Evolutionary conservation across 2,797 vertebrate species (phyloP).

Genomic region (Molothrus ater): DNA sequence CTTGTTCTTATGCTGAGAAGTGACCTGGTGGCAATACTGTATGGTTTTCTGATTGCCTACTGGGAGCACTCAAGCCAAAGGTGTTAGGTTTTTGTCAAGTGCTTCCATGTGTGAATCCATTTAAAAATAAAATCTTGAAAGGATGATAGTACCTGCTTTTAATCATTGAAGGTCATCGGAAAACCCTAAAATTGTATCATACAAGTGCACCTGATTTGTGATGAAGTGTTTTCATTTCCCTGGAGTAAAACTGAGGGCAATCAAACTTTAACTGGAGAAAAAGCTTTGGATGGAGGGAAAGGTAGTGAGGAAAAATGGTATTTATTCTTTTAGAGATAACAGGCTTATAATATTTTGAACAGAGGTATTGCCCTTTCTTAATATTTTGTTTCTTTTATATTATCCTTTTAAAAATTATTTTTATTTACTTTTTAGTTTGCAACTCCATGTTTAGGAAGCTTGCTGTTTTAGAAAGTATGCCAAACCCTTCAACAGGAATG

Average conservation of each 20-base stretch:
- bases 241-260: not conserved
- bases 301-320: not conserved
- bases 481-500: not conserved
- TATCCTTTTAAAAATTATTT: rapidly evolving
- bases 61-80: not conserved
- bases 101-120: not conserved
- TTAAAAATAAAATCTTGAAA: not conserved
- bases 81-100: not conserved
- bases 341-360: not conserved
- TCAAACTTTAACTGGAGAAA: not conserved
- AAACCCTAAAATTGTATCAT: not conserved
- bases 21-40: no score
- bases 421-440: not conserved
- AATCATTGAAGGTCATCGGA: not conserved
- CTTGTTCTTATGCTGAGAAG: not conserved
- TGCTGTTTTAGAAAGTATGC: not conserved
- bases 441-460: not conserved
- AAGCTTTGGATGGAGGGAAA: not conserved
- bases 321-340: not conserved
- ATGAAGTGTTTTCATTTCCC: not conserved
- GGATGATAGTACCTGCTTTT: not conserved
- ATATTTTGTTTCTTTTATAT: not conserved
- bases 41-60: not conserved
- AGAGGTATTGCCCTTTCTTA: not conserved
- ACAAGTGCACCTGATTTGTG: not conserved